Evolutionary conservation across 2,888 invertebrate species (phyloP).

Genomic region (Megamerina dolium): DNA sequence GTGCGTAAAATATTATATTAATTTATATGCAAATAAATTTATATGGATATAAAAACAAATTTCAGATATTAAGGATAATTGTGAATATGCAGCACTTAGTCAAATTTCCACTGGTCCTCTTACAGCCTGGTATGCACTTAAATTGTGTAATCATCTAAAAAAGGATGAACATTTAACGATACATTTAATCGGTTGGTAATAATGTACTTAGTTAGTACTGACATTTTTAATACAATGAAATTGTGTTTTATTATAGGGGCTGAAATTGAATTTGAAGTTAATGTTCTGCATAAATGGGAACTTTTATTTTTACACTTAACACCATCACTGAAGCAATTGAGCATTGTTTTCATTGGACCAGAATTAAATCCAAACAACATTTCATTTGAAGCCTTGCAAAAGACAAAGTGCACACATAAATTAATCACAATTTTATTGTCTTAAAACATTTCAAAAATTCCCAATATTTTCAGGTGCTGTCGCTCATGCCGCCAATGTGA

Average conservation of each 20-base stretch:
- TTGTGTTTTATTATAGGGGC: slow-evolving; percentile 53
- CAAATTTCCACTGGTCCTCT: slow-evolving; percentile 62
- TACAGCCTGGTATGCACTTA: slow-evolving; percentile 57
- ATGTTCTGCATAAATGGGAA: slow-evolving; percentile 65
- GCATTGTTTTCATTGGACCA: slow-evolving; percentile 60
- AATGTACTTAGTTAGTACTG: not conserved
- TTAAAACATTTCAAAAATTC: not conserved
- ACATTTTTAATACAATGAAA: no score
- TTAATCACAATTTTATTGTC: slow-evolving; percentile 2
- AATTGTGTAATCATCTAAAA: slow-evolving; percentile 38
- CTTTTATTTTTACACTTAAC: slow-evolving; percentile 61
- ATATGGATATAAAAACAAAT: slow-evolving; percentile 6
- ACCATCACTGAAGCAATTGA: slow-evolving; percentile 54
- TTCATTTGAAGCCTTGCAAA: slow-evolving; percentile 55
- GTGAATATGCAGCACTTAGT: slow-evolving; percentile 59
- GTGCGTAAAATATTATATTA: slow-evolving; percentile 22
- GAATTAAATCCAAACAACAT: slow-evolving; percentile 58
- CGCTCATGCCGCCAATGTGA: slow-evolving; percentile 50
- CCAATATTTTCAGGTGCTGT: slow-evolving; percentile 51
- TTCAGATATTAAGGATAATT: slow-evolving; percentile 50
- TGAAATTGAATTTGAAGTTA: slow-evolving; percentile 67
- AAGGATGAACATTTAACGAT: slow-evolving; percentile 33
- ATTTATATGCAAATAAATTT: slow-evolving; percentile 5
- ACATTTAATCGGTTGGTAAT: slow-evolving; percentile 37
- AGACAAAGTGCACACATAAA: slow-evolving; percentile 55